phyloP scores from a whole-genome alignment of 1,140 invertebrate genomes.

The Drosophila bocki region DNA sequence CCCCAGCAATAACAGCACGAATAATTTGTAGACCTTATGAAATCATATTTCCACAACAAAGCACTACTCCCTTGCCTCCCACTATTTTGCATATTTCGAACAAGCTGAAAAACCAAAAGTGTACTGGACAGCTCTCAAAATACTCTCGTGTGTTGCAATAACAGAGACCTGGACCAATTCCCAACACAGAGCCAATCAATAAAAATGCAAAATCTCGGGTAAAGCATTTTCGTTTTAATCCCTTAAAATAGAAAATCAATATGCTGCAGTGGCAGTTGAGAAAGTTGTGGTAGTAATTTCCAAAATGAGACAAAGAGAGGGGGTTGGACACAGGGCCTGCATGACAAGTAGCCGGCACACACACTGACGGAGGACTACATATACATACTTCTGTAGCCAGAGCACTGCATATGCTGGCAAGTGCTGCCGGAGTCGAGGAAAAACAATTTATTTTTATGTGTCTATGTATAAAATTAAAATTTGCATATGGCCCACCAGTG shows the following conservation, averaged over 20 bases:
- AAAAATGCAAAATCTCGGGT: slow-evolving; percentile 44
- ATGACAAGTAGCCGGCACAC: slow-evolving; percentile 48
- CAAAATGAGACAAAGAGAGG: slow-evolving; percentile 39
- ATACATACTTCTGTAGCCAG: slow-evolving; percentile 6
- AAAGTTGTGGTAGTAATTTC: slow-evolving; percentile 48
- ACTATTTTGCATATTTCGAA: slow-evolving; percentile 21
- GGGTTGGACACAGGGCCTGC: slow-evolving; percentile 56
- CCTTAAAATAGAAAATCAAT: slow-evolving; percentile 67
- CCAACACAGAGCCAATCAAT: slow-evolving; percentile 39
- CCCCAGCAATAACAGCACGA: not conserved
- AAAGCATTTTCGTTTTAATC: slow-evolving; percentile 59
- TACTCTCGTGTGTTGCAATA: slow-evolving; percentile 11
- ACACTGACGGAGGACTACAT: slow-evolving; percentile 1
- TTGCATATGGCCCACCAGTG: slow-evolving; percentile 65
- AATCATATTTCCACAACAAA: slow-evolving; percentile 25
- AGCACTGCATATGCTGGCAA: slow-evolving; percentile 67
- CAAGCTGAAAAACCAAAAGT: slow-evolving; percentile 11
- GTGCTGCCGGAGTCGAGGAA: slow-evolving; percentile 63
- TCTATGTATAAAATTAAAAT: slow-evolving; percentile 81
- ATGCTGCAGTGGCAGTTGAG: slow-evolving; percentile 55
- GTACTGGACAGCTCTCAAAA: slow-evolving; percentile 5
- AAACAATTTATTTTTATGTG: slow-evolving; percentile 81
- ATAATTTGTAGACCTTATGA: slow-evolving; percentile 18
- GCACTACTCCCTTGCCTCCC: not conserved
- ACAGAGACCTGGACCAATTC: slow-evolving; percentile 16